Percentiles rank a stretch among this genome's conserved stretches.
Conservation (phyloP, 1,140 invertebrate species). For the Brachystomella parvula region DNA sequence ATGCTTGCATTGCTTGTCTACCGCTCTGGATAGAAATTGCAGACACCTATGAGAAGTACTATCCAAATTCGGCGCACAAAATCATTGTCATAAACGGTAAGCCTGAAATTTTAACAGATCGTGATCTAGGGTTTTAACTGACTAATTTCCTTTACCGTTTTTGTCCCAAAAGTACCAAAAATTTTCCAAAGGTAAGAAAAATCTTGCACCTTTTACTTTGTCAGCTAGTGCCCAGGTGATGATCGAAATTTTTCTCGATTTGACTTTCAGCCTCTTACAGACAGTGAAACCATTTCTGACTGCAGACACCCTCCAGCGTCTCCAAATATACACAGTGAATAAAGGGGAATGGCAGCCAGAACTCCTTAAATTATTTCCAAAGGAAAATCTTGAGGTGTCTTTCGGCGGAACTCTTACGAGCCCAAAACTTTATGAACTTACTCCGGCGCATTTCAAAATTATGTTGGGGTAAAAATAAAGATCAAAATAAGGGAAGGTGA, state of each 20-base stretch:
- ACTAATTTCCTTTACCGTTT: background rate
- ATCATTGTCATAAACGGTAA: constrained; percentile 9
- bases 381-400: background rate
- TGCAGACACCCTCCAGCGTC: background rate
- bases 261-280: background rate
- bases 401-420: background rate
- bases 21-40: background rate
- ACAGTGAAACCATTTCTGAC: background rate
- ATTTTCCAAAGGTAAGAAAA: constrained; percentile 5
- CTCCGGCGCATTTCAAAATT: background rate
- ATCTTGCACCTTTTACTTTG: background rate
- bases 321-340: background rate
- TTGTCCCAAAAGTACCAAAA: background rate
- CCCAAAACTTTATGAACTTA: background rate
- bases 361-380: background rate
- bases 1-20: background rate
- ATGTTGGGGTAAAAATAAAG: no score
- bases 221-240: no score
- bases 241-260: background rate
- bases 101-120: background rate
- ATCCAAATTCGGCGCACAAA: background rate
- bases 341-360: background rate
- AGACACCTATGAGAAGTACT: constrained; percentile 2
- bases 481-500: no score
- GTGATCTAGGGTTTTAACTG: background rate